These are phyloP conservation scores for Heteronetta atricapilla DNA, from an alignment of 2,113 vertebrate genomes.

Conservation along the genomic window DNA sequence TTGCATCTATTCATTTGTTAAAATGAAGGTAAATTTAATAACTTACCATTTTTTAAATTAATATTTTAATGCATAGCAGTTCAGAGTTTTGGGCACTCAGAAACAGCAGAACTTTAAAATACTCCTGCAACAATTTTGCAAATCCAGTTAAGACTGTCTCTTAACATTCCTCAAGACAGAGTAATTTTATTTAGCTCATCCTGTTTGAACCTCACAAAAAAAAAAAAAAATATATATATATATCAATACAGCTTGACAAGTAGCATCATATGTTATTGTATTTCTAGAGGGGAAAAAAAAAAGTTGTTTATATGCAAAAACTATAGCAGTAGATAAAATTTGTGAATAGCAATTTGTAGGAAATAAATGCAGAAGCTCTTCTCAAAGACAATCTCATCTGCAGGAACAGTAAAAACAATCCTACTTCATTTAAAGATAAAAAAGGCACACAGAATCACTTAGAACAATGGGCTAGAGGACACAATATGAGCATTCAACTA, in stretches of 20 bases:
- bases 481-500: background rate
- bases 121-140: background rate
- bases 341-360: slow-evolving; percentile 2
- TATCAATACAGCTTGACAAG: background rate
- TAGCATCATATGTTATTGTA: background rate
- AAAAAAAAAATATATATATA: background rate
- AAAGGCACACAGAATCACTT: slow-evolving; percentile 24
- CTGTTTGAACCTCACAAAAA: background rate
- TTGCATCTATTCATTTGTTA: background rate
- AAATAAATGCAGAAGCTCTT: slow-evolving; percentile 41
- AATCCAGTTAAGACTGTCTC: background rate
- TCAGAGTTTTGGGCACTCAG: background rate
- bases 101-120: background rate
- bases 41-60: background rate
- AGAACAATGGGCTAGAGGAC: background rate
- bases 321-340: slow-evolving; percentile 23
- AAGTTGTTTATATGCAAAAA: slow-evolving; percentile 47
- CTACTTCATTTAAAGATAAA: slow-evolving; percentile 22
- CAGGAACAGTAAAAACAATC: slow-evolving; percentile 13
- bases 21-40: background rate
- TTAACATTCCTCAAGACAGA: background rate
- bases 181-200: background rate
- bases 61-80: background rate
- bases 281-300: background rate
- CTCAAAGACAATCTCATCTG: background rate